A percentile compares a stretch with the other conserved stretches of the same genome.
These are phyloP conservation scores for Taurulus bubalis DNA, from an alignment of 2,113 vertebrate genomes.

Conservation along the genomic window DNA sequence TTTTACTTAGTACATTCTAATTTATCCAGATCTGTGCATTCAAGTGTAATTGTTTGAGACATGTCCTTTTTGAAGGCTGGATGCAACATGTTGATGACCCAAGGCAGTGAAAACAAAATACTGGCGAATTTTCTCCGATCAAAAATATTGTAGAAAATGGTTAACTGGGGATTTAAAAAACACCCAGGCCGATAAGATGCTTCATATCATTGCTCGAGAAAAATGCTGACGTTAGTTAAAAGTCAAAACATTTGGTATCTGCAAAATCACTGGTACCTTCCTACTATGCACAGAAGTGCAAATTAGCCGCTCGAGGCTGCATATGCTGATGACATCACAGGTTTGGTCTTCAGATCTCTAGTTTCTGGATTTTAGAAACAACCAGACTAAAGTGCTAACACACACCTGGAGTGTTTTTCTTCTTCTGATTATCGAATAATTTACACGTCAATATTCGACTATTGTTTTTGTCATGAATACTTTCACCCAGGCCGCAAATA, in stretches of 20 bases:
- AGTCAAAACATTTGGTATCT: slow-evolving; percentile 8
- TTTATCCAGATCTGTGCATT: slow-evolving; percentile 36
- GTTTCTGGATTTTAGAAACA: slow-evolving; percentile 15
- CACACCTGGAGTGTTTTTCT: too few relatives aligned
- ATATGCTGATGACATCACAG: slow-evolving; percentile 36
- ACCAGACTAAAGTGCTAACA: not conserved
- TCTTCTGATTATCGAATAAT: too few relatives aligned
- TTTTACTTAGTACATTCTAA: slow-evolving; percentile 38
- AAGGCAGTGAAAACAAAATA: slow-evolving; percentile 3
- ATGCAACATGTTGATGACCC: slow-evolving; percentile 11
- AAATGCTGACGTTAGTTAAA: slow-evolving; percentile 24
- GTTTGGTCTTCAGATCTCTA: slow-evolving; percentile 37
- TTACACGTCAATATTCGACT: too few relatives aligned
- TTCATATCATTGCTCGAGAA: slow-evolving; percentile 10
- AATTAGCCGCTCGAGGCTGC: slow-evolving; percentile 45
- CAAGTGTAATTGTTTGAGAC: not conserved
- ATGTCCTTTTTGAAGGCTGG: slow-evolving; percentile 5
- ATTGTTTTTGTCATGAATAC: too few relatives aligned
- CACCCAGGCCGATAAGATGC: not conserved
- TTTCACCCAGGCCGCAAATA: too few relatives aligned
- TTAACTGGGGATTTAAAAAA: not conserved
- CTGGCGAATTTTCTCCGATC: not conserved
- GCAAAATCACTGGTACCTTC: slow-evolving; percentile 11
- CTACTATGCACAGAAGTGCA: slow-evolving; percentile 38
- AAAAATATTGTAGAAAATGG: not conserved